phyloP scores from a whole-genome alignment of 2,888 invertebrate species.

The Agrotis clavis region DNA sequence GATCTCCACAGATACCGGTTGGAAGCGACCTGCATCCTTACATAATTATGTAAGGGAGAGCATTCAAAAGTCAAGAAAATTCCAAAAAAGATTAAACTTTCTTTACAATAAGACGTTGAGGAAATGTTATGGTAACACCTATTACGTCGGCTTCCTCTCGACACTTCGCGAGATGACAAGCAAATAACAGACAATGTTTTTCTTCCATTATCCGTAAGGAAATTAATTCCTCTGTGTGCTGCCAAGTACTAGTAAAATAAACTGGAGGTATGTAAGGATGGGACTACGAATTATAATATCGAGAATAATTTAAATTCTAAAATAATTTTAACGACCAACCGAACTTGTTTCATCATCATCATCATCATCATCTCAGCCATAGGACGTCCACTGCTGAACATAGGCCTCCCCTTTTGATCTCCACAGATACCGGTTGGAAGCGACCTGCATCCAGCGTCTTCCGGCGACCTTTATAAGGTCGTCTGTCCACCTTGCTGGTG shows the following conservation, averaged over 20 bases:
- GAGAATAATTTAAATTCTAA: neutral
- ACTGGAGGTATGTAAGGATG: slow-evolving; percentile 32
- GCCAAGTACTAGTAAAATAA: slow-evolving; percentile 39
- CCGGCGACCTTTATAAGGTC: too few species aligned
- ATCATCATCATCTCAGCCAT: too few species aligned
- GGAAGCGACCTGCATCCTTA: too few species aligned
- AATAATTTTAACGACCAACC: neutral
- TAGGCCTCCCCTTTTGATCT: too few species aligned
- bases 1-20: too few species aligned
- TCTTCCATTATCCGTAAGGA: slow-evolving; percentile 54
- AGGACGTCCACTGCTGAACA: too few species aligned
- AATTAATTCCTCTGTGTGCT: slow-evolving; percentile 50
- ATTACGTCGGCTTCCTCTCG: slow-evolving; percentile 34
- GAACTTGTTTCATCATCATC: too few species aligned
- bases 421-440: too few species aligned
- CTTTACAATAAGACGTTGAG: slow-evolving; percentile 9
- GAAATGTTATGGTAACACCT: slow-evolving; percentile 44
- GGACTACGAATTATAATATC: slow-evolving; percentile 5
- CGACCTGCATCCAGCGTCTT: too few species aligned
- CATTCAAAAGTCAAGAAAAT: neutral
- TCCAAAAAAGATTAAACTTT: slow-evolving; percentile 1
- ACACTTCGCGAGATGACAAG: slow-evolving; percentile 39
- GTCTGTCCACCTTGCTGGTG: too few species aligned
- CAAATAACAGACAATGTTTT: slow-evolving; percentile 56
- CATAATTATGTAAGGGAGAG: too few species aligned